Conservation (phyloP, 2,113 vertebrate genomes). For the Morone chrysops region DNA sequence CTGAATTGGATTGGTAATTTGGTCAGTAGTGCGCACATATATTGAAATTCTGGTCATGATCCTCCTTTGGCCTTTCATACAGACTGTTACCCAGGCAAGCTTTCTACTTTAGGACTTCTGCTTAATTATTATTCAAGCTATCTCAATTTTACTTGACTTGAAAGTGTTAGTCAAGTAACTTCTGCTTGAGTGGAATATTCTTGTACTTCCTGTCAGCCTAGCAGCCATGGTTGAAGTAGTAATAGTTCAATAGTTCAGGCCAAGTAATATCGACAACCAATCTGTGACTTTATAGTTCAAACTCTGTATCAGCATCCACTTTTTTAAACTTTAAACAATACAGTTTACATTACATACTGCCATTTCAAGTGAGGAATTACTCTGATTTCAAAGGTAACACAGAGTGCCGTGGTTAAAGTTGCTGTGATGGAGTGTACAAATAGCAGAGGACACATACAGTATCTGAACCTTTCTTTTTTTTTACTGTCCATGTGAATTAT, state of each 20-base stretch:
- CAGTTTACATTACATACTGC: background rate
- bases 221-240: background rate
- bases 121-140: constrained; percentile 10
- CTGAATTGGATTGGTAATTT: background rate
- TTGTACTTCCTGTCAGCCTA: background rate
- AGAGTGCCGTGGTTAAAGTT: background rate
- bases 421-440: constrained; percentile 3
- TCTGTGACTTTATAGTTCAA: background rate
- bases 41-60: background rate
- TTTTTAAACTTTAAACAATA: background rate
- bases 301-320: background rate
- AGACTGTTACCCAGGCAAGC: background rate
- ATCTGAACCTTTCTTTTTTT: constrained; percentile 17
- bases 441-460: constrained; percentile 22
- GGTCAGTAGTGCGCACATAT: too few species aligned
- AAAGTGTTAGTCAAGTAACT: background rate
- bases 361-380: background rate
- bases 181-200: background rate
- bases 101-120: background rate
- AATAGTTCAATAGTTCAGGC: background rate
- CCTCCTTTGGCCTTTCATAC: background rate
- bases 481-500: constrained; percentile 61
- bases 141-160: background rate
- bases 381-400: background rate
- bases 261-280: background rate